phyloP scores from a whole-genome alignment of 2,113 vertebrate species.

The Nanger granti region DNA sequence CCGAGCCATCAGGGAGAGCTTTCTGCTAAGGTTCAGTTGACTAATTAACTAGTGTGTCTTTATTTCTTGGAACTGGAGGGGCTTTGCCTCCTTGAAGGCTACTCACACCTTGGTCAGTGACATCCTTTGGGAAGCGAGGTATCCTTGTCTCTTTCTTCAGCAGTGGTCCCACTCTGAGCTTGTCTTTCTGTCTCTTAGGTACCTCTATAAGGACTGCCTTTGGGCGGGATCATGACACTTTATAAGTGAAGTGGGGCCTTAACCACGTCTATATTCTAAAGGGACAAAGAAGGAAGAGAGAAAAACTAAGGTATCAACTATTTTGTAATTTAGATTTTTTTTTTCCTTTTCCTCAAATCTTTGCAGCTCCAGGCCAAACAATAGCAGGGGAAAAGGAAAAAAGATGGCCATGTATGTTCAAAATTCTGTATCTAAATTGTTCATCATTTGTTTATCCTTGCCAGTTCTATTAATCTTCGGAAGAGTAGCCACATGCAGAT shows the following conservation, averaged over 20 bases:
- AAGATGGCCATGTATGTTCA: background rate
- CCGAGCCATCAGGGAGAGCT: background rate
- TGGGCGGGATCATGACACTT: fast-evolving
- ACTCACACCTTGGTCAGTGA: background rate
- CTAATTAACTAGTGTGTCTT: background rate
- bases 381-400: background rate
- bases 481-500: conserved; percentile 52
- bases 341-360: background rate
- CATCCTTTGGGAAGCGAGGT: too few species aligned
- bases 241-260: fast-evolving
- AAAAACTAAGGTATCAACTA: background rate
- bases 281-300: background rate
- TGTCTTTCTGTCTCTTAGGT: background rate
- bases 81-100: background rate
- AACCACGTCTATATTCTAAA: background rate
- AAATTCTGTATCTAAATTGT: conserved; percentile 20
- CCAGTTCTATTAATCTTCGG: conserved; percentile 41
- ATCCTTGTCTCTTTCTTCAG: background rate
- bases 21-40: background rate
- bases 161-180: background rate
- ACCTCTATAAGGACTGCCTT: background rate
- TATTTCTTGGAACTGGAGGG: background rate
- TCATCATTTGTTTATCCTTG: conserved; percentile 42
- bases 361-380: background rate
- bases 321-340: conserved; percentile 11